Evolutionary conservation across 2,113 vertebrate species (phyloP).

Genomic region (Rhineura floridana): DNA sequence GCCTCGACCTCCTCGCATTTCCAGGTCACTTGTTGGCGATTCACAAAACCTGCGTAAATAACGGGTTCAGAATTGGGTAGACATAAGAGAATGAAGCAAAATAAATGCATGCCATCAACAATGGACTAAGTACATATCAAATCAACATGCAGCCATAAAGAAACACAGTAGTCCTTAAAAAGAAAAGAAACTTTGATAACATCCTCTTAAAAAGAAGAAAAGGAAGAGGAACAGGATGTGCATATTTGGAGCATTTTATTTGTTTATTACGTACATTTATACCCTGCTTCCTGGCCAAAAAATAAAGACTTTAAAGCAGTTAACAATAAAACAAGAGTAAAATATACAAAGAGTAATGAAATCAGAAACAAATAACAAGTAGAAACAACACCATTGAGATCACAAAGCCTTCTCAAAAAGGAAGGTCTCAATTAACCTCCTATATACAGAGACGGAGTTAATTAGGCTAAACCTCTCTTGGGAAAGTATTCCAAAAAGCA

Average conservation of each 20-base stretch:
- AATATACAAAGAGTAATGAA: background rate
- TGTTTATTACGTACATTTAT: background rate
- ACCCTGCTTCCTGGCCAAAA: background rate
- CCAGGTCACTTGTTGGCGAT: slow-evolving; percentile 94
- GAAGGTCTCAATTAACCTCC: no score
- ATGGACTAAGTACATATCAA: background rate
- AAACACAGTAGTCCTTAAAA: background rate
- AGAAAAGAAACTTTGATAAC: background rate
- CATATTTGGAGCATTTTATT: background rate
- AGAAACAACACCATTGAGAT: background rate
- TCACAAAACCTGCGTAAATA: slow-evolving; percentile 90
- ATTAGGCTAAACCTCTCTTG: no score
- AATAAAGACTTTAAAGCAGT: background rate
- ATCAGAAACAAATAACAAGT: background rate
- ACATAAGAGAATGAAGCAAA: background rate
- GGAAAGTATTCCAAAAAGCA: no score
- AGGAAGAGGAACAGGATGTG: background rate
- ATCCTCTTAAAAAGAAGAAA: no score
- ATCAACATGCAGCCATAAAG: background rate
- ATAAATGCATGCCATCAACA: background rate
- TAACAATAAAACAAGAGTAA: background rate
- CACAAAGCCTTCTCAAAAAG: no score
- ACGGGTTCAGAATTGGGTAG: slow-evolving; percentile 39
- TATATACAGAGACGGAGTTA: no score
- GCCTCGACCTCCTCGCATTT: slow-evolving; percentile 91